Base-by-base conservation (phyloP, 2,113 vertebrate genomes). In the Pontoporia blainvillei region DNA sequence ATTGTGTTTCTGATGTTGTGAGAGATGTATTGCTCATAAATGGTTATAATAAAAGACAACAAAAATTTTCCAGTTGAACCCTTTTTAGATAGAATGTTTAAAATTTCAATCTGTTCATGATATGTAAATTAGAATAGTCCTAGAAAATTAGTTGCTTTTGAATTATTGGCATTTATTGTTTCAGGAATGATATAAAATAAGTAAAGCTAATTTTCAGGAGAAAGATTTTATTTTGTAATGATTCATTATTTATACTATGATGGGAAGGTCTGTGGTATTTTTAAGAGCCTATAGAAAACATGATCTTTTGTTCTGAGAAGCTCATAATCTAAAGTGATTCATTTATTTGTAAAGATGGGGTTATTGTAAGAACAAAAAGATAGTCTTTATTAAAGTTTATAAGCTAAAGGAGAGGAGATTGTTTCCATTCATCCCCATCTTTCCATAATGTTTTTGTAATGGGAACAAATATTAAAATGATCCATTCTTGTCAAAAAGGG, bases 321-420 rank as follows among this genome's bases (percentile, higher is more conserved):
- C 72, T 94, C 46, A 67, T 90, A 92, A 93, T 94, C 13, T 34
- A 78, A 85, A 78, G 54, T 90, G 89, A 96, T 95, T 93, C 93
- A 96, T 96, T 94, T 87, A 89, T 98, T 97, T 96, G 59, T 95
- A 93, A 96, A 84, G 79, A 73, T 90, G 86, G 96, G 84, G 20
- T 90, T 96, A 97, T 96, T 98, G 54, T 94, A 93, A 71, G 95
- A 96, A 97, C 96, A 97, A 96, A 97, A 97, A 17, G 59, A 96
- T 59, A 96, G 97, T 97, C 79, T 97, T 96, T 97, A 96, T 98
- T 96, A 97, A 86, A 98, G 95, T 91, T 91, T 96, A 97, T 96
- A 96, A 95, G 21, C 67, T 89, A 98, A 98, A 97, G 91, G 67
- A 97, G 84, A 98, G 54, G 13, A 95, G 95, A 97, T 86, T 97